Evolutionary conservation across 2,113 vertebrate species (phyloP).

Genomic region (Ammodytes marinus): DNA sequence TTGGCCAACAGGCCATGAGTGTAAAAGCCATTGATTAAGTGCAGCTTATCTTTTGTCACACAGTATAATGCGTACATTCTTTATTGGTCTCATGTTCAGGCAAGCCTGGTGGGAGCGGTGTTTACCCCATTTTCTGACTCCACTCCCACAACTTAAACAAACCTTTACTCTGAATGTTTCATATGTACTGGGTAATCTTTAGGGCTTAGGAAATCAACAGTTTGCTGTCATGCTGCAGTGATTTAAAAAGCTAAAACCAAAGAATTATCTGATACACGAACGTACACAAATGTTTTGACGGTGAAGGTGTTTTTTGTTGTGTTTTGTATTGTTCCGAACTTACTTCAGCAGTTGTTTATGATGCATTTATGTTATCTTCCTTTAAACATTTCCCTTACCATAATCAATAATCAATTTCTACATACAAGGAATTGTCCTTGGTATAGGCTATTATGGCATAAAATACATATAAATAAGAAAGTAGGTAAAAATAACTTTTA

Average conservation of each 20-base stretch:
- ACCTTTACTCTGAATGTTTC: constrained; percentile 41
- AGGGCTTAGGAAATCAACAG: constrained; percentile 8
- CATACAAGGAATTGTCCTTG: too few relatives aligned
- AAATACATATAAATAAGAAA: too few relatives aligned
- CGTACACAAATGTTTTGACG: not conserved
- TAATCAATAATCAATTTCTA: too few relatives aligned
- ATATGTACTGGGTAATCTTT: constrained; percentile 3
- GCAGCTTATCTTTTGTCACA: constrained; percentile 43
- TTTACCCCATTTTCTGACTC: constrained; percentile 59
- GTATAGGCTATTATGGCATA: too few relatives aligned
- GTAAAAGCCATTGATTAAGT: constrained; percentile 30
- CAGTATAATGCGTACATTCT: constrained; percentile 29
- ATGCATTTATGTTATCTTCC: not conserved
- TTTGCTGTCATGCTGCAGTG: not conserved
- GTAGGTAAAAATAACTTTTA: not conserved
- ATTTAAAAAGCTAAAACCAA: constrained; percentile 2
- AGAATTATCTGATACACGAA: not conserved
- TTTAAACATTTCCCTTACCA: not conserved
- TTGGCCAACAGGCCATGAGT: constrained; percentile 30
- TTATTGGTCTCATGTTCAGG: constrained; percentile 17
- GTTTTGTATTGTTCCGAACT: not conserved
- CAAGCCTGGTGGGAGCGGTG: constrained; percentile 60
- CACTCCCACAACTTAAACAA: constrained; percentile 62
- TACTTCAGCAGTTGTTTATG: not conserved
- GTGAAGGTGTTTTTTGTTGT: not conserved